A percentile compares a stretch with the other conserved stretches of the same genome.
Evolutionary conservation across 2,888 invertebrate species (phyloP).

Genomic region (Ophonus ardosiacus): DNA sequence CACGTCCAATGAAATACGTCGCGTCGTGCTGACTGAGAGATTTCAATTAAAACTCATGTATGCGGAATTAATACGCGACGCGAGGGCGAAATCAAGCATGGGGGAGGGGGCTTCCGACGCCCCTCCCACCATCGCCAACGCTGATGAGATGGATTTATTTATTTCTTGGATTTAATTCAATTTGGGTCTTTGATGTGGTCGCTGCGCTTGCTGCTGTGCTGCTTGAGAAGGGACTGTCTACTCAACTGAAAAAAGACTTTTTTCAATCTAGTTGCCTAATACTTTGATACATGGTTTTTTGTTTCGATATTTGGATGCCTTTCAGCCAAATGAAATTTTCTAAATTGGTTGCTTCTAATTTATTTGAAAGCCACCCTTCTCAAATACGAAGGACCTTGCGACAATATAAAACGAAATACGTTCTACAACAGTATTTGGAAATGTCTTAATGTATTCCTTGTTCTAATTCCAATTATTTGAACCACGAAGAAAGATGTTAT

Average conservation of each 20-base stretch:
- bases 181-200: conserved; percentile 45
- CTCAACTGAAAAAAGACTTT: conserved; percentile 22
- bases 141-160: conserved; percentile 57
- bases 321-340: conserved; percentile 17
- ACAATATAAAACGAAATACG: not conserved
- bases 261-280: conserved; percentile 17
- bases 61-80: conserved; percentile 75
- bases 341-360: not conserved
- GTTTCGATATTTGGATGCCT: conserved; percentile 30
- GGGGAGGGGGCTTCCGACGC: conserved; percentile 7
- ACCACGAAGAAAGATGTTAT: too few relatives aligned
- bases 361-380: conserved; percentile 5
- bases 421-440: too few relatives aligned
- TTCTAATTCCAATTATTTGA: too few relatives aligned
- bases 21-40: conserved; percentile 66
- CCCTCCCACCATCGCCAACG: not conserved
- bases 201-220: not conserved
- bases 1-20: conserved; percentile 75
- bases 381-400: not conserved
- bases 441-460: too few relatives aligned
- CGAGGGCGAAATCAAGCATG: conserved; percentile 25
- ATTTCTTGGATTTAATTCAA: conserved; percentile 55
- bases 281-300: conserved; percentile 32
- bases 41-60: conserved; percentile 78
- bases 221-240: not conserved